phyloP scores from a whole-genome alignment of 2,888 invertebrate genomes.

The Agrochola macilenta region DNA sequence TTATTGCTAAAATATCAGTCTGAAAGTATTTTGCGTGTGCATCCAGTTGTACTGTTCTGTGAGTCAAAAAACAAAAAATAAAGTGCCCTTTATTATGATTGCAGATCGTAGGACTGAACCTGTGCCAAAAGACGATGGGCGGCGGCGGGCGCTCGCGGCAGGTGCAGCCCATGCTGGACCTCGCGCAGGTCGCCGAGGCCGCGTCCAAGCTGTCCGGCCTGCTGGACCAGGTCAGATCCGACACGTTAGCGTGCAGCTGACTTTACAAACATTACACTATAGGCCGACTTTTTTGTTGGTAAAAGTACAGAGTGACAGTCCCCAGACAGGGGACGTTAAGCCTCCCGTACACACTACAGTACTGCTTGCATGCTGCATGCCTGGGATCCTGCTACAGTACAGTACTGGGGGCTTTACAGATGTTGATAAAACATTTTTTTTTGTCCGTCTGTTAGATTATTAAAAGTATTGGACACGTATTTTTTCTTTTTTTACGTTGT shows the following conservation, averaged over 20 bases:
- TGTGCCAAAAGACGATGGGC: conserved; percentile 95
- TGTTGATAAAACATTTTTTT: too few species aligned
- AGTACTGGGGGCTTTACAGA: too few species aligned
- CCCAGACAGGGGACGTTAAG: not conserved
- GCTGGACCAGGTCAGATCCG: conserved; percentile 91
- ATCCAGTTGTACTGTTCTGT: not conserved
- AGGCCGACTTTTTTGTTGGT: not conserved
- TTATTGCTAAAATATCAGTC: not conserved
- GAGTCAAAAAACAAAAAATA: not conserved
- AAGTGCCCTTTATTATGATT: not conserved
- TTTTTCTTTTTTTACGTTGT: too few species aligned
- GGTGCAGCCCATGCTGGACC: conserved; percentile 92
- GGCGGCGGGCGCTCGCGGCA: conserved; percentile 89
- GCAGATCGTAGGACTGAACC: conserved; percentile 93
- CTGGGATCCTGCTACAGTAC: too few species aligned
- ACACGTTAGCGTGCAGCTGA: not conserved
- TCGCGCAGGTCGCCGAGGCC: conserved; percentile 96
- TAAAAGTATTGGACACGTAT: too few species aligned
- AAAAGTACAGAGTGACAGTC: too few species aligned
- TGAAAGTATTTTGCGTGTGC: not conserved
- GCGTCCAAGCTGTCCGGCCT: conserved; percentile 94
- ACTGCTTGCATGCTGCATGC: too few species aligned
- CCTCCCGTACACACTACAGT: too few species aligned
- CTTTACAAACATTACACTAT: not conserved
- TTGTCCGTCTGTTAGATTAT: too few species aligned